Conservation (phyloP, 2,888 invertebrate genomes). For the Autographa gamma region DNA sequence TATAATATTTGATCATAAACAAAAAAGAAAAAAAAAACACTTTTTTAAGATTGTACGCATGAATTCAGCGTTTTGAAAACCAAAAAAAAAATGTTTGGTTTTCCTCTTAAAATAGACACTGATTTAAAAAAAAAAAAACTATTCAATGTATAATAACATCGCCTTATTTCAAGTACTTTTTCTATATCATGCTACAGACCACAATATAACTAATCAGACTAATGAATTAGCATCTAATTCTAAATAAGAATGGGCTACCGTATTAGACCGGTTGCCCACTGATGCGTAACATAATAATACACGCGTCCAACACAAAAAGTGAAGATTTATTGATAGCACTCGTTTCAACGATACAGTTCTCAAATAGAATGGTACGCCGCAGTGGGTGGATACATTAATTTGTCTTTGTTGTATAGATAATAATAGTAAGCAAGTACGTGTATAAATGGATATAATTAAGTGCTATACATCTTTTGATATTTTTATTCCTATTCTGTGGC, state of each 20-base stretch:
- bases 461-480: background rate
- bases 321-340: constrained; percentile 34
- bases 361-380: constrained; percentile 38
- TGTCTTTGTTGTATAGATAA: constrained; percentile 28
- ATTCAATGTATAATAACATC: too few species aligned
- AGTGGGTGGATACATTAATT: constrained; percentile 41
- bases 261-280: constrained; percentile 40
- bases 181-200: background rate
- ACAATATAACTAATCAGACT: constrained; percentile 9
- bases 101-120: too few species aligned
- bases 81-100: too few species aligned
- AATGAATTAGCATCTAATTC: constrained; percentile 28
- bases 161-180: background rate
- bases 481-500: background rate
- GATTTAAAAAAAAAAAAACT: too few species aligned
- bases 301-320: constrained; percentile 36
- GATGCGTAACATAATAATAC: constrained; percentile 31
- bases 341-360: constrained; percentile 30
- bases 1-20: too few species aligned
- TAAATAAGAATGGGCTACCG: constrained; percentile 46
- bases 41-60: too few species aligned
- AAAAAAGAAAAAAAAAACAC: too few species aligned
- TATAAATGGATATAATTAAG: constrained; percentile 13
- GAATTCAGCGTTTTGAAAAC: too few species aligned
- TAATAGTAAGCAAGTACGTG: background rate